phyloP scores from a whole-genome alignment of 2,797 vertebrate species.

The Accipiter fasciatus region DNA sequence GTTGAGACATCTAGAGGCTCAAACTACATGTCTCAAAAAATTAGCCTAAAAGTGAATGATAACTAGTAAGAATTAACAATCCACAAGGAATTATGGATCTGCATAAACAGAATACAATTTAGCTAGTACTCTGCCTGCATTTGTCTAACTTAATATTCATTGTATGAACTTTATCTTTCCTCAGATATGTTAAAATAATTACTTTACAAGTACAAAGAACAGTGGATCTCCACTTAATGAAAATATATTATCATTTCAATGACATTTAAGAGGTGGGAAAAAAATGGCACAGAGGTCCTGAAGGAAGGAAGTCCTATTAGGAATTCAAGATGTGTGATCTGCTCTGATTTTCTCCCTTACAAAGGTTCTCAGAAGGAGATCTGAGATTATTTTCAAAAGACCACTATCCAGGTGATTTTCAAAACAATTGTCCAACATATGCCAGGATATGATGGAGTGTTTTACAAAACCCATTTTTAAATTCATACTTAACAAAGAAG shows the following conservation, averaged over 20 bases:
- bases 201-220: not conserved
- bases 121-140: not conserved
- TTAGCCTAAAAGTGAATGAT: not conserved
- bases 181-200: not conserved
- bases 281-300: accelerated
- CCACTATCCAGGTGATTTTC: not conserved
- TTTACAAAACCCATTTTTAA: not conserved
- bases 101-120: not conserved
- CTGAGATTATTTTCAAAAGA: too few relatives aligned
- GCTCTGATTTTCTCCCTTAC: not conserved
- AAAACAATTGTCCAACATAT: not conserved
- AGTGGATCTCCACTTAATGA: not conserved
- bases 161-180: not conserved
- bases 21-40: not conserved
- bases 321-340: not conserved
- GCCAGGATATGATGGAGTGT: not conserved
- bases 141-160: not conserved
- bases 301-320: not conserved
- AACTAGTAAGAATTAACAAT: not conserved
- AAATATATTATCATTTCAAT: not conserved
- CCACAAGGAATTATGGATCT: not conserved
- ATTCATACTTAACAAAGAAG: not conserved
- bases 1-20: not conserved
- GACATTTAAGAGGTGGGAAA: not conserved
- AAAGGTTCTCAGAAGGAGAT: not conserved